Conservation (phyloP, 2,888 invertebrate genomes). For the Pediacus dermestoides region DNA sequence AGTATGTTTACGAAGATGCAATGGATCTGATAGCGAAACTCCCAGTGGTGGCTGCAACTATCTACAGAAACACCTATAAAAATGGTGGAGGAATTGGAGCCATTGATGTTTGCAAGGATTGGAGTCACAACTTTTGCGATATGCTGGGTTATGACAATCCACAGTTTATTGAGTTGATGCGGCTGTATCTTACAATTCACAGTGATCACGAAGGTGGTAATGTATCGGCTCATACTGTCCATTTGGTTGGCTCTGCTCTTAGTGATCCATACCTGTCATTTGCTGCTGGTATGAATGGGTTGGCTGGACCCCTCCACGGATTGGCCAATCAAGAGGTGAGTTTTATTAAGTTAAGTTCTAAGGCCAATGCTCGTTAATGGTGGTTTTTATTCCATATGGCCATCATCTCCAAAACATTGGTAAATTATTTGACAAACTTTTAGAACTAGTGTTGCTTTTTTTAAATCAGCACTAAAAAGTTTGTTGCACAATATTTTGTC, state of each 20-base stretch:
- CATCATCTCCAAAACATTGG: constrained; percentile 31
- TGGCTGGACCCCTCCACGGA: constrained; percentile 94
- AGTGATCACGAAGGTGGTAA: constrained; percentile 97
- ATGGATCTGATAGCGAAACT: constrained; percentile 95
- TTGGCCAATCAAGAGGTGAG: constrained; percentile 87
- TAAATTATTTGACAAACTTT: constrained; percentile 16
- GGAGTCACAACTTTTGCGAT: constrained; percentile 86
- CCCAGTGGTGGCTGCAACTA: constrained; percentile 90
- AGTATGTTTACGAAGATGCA: constrained; percentile 82
- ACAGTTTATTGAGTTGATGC: constrained; percentile 84
- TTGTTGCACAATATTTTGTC: neutral
- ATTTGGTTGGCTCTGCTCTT: constrained; percentile 89
- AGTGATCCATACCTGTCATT: constrained; percentile 93
- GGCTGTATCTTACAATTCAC: constrained; percentile 91
- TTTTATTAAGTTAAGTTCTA: constrained; percentile 2
- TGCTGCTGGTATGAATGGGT: constrained; percentile 88
- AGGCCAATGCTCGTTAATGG: constrained; percentile 28
- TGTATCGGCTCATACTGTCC: constrained; percentile 92
- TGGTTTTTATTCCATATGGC: constrained; percentile 15
- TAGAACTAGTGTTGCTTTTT: no score
- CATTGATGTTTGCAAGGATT: constrained; percentile 86
- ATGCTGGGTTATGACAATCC: constrained; percentile 89
- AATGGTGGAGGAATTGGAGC: constrained; percentile 85
- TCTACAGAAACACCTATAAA: constrained; percentile 84
- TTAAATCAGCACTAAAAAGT: neutral